phyloP scores from a whole-genome alignment of 2,888 invertebrate genomes.

The Cataglyphis livida region DNA sequence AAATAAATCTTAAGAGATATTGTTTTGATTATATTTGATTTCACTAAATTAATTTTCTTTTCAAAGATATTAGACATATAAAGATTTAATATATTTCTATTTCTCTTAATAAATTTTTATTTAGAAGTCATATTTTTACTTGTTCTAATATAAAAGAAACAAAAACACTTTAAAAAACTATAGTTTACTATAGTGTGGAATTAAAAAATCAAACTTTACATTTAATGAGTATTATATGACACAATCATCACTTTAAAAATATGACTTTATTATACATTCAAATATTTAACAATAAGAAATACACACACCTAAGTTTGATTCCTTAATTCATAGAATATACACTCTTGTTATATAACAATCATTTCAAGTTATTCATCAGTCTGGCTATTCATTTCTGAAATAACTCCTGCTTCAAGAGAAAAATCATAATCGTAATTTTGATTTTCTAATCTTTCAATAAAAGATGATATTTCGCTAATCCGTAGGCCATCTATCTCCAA shows the following conservation, averaged over 20 bases:
- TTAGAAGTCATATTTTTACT: background rate
- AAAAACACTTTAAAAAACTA: background rate
- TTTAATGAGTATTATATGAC: background rate
- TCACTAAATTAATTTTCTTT: background rate
- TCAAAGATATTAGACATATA: background rate
- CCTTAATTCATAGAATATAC: slow-evolving; percentile 18
- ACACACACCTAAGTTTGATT: slow-evolving; percentile 2
- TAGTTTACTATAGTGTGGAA: background rate
- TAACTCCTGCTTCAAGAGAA: slow-evolving; percentile 87
- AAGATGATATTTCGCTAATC: slow-evolving; percentile 87
- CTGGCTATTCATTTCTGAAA: slow-evolving; percentile 85
- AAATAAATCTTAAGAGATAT: background rate
- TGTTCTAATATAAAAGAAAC: background rate
- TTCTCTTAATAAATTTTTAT: background rate
- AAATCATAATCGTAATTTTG: slow-evolving; percentile 87
- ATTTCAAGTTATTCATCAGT: slow-evolving; percentile 47
- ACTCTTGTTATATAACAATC: background rate
- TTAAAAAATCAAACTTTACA: slow-evolving; percentile 26
- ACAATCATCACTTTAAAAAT: background rate
- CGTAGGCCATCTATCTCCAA: slow-evolving; percentile 85
- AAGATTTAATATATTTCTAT: background rate
- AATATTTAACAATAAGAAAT: background rate
- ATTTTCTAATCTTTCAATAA: slow-evolving; percentile 86
- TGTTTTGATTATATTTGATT: background rate
- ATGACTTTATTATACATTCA: background rate